Conservation (phyloP, 1,140 invertebrate species). For the Drosophila pseudoobscura region DNA sequence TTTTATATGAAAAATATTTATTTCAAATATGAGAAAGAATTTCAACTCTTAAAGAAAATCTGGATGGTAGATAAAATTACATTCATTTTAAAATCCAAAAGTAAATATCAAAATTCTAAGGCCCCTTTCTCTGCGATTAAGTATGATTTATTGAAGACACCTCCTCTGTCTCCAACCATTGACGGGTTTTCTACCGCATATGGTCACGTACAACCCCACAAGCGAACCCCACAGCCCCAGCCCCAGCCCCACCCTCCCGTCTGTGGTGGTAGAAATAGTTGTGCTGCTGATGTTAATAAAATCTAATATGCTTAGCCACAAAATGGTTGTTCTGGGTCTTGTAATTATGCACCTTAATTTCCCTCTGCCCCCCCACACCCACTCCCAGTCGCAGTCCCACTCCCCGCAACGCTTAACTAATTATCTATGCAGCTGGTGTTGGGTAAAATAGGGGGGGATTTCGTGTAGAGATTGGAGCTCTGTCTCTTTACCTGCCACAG, state of each 20-base stretch:
- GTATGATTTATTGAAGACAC: slow-evolving; percentile 33
- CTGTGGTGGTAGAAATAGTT: slow-evolving; percentile 6
- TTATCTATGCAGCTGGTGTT: slow-evolving; percentile 70
- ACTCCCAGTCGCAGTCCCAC: neutral
- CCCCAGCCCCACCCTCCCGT: neutral
- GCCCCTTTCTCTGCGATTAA: neutral
- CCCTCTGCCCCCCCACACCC: neutral
- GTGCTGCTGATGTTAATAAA: slow-evolving; percentile 66
- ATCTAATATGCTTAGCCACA: slow-evolving; percentile 78
- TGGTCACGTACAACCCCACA: slow-evolving; percentile 41
- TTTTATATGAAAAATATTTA: too few species aligned
- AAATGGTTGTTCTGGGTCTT: slow-evolving; percentile 76
- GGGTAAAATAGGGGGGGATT: slow-evolving; percentile 15
- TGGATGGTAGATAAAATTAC: too few species aligned
- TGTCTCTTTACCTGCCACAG: slow-evolving; percentile 24
- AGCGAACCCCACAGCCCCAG: slow-evolving; percentile 21
- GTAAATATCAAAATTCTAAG: too few species aligned
- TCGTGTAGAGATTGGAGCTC: neutral
- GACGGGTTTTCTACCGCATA: slow-evolving; percentile 34
- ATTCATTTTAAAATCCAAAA: too few species aligned
- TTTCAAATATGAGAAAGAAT: too few species aligned
- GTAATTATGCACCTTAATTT: slow-evolving; percentile 80
- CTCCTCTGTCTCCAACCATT: neutral
- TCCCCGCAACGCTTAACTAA: slow-evolving; percentile 41
- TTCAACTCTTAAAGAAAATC: too few species aligned